Evolutionary conservation across 2,113 vertebrate species (phyloP), one percentile per base, ranked within the genome.

Genomic region (Oceanites oceanicus): DNA sequence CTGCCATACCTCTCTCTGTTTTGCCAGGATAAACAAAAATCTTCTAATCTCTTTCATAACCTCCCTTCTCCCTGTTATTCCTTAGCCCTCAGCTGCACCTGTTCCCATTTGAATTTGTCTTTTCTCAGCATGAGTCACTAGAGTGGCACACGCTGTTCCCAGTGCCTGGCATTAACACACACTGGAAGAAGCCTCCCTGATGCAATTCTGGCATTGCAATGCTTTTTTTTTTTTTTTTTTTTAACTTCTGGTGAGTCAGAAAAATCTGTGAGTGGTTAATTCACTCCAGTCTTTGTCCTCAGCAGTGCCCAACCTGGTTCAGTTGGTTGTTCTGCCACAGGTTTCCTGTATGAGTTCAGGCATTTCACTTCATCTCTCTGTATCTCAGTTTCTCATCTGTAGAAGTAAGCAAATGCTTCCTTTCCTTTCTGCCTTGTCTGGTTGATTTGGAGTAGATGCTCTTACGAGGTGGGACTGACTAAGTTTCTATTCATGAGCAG

Each of bases 211-310:
- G 53, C 30, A 29, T 13, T 88, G 62, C 42, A 36, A 30, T 34
- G 12, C 14, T 11, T 70, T 27, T 45, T 59, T 42, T 44, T 55
- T 47, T 16, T 67, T 38, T 4, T 13, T 44, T n/a, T 36, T 47
- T 23, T 11, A 40, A 71, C 5, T 77, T 82, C 21, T 93, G 42
- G 61, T 85, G 65, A 95, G 75, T 91, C 83, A 94, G 82, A 92
- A 74, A 62, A 73, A 30, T 89, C 59, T 73, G 42, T 11, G 55
- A 88, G 78, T 67, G 53, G 50, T 55, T 88, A 73, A 67, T 84
- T 78, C 65, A 10, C 56, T 67, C 50, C 75, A 63, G 79, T 6
- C n/a, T 56, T 40, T 5, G 26, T 91, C 66, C 65, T 81, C 42
- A 58, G 74, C 71, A 45, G 62, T 40, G 62, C 53, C 72, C 78